Evolutionary conservation across 2,113 vertebrate species (phyloP).

Genomic region (Dascyllus trimaculatus): DNA sequence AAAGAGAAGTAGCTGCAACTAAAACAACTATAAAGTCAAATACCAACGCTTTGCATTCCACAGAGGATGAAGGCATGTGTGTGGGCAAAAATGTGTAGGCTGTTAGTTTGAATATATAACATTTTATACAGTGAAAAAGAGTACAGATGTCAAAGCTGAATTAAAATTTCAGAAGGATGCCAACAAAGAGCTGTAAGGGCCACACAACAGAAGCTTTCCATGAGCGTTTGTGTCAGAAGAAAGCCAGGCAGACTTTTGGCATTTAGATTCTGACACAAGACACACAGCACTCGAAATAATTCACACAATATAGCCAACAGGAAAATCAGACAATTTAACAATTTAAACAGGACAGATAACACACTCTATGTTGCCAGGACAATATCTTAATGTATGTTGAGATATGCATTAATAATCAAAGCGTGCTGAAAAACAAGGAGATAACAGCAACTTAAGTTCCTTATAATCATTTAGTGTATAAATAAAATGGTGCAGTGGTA

Average conservation of each 20-base stretch:
- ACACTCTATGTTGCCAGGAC: too few relatives aligned
- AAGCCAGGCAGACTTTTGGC: background rate
- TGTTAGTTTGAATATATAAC: background rate
- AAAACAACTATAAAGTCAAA: constrained; percentile 4
- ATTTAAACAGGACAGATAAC: too few relatives aligned
- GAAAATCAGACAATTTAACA: background rate
- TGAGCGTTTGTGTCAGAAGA: background rate
- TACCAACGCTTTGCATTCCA: background rate
- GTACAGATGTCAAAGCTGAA: background rate
- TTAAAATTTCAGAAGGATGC: background rate
- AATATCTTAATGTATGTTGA: too few relatives aligned
- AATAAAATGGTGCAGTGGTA: too few relatives aligned
- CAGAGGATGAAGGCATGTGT: constrained; percentile 1
- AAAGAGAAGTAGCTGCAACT: background rate
- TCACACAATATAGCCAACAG: constrained; percentile 7
- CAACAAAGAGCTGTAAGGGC: background rate
- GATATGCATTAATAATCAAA: too few relatives aligned
- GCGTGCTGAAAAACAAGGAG: too few relatives aligned
- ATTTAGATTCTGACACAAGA: background rate
- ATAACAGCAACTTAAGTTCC: too few relatives aligned
- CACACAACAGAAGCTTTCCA: background rate
- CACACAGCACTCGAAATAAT: background rate
- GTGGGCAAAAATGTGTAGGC: background rate
- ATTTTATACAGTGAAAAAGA: too few relatives aligned
- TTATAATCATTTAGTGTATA: too few relatives aligned